phyloP scores from a whole-genome alignment of 2,797 vertebrate species.

The Diplodus sargus region DNA sequence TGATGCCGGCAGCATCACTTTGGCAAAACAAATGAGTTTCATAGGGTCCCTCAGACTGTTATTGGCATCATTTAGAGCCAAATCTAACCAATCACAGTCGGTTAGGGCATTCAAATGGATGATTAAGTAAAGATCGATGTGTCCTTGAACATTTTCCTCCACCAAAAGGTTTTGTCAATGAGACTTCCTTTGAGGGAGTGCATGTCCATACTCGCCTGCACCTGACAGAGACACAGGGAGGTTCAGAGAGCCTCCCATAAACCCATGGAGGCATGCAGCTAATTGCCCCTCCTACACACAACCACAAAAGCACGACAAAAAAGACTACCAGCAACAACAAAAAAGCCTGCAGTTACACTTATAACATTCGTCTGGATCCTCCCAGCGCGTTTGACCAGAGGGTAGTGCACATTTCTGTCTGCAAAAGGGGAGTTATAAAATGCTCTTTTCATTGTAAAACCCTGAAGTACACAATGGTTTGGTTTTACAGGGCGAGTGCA shows the following conservation, averaged over 20 bases:
- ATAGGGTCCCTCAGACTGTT: neutral
- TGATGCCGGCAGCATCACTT: constrained; percentile 5
- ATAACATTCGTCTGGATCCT: constrained; percentile 40
- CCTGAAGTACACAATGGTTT: constrained; percentile 41
- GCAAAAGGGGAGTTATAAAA: constrained; percentile 39
- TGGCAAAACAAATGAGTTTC: neutral
- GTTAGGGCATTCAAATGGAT: neutral
- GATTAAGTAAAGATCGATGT: neutral
- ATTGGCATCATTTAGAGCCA: neutral
- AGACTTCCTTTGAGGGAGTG: constrained; percentile 18
- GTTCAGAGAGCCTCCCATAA: constrained; percentile 46
- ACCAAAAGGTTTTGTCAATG: constrained; percentile 25
- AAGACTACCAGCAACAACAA: constrained; percentile 15
- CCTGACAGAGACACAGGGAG: constrained; percentile 40
- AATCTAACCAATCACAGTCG: neutral
- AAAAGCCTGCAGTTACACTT: constrained; percentile 41
- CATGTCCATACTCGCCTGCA: constrained; percentile 58
- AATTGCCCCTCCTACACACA: constrained; percentile 34
- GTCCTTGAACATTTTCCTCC: constrained; percentile 17
- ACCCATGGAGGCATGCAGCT: constrained; percentile 55
- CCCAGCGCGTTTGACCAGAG: constrained; percentile 3
- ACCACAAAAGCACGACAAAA: constrained; percentile 30
- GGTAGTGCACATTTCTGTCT: constrained; percentile 21
- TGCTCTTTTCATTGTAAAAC: constrained; percentile 28
- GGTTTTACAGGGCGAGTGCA: constrained; percentile 55